A percentile compares a stretch with the other conserved stretches of the same genome.
These are phyloP conservation scores for Cryptoleucopteryx plumbea DNA, from an alignment of 2,113 vertebrate species.

Conservation along the genomic window DNA sequence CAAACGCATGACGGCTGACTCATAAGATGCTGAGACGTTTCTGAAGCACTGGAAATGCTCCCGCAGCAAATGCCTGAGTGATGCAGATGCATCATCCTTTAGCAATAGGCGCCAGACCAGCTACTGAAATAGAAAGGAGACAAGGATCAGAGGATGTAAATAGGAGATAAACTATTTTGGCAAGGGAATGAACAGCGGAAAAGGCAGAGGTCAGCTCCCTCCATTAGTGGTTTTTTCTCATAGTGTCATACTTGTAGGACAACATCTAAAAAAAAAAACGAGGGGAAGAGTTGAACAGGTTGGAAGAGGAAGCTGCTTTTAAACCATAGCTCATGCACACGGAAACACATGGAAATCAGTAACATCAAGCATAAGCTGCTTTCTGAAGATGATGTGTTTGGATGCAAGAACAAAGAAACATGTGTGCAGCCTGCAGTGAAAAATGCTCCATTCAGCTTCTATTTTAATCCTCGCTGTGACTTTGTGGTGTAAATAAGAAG, in stretches of 20 bases:
- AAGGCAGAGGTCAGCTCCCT: not conserved
- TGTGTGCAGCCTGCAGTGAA: not conserved
- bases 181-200: not conserved
- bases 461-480: not conserved
- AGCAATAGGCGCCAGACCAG: not conserved
- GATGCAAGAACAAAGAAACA: not conserved
- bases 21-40: not conserved
- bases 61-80: not conserved
- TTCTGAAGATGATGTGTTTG: not conserved
- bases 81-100: not conserved
- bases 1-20: not conserved
- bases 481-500: not conserved
- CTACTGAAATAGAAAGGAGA: not conserved
- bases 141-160: not conserved
- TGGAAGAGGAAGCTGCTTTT: not conserved
- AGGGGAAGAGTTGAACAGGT: not conserved
- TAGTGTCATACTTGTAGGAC: not conserved
- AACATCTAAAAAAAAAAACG: not conserved
- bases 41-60: not conserved
- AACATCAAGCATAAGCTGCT: not conserved
- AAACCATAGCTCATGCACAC: not conserved
- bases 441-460: not conserved
- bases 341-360: not conserved
- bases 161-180: not conserved
- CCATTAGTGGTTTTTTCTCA: not conserved